These are phyloP conservation scores for Solenodon paradoxus DNA, from an alignment of 2,113 vertebrate species.

Conservation along the genomic window DNA sequence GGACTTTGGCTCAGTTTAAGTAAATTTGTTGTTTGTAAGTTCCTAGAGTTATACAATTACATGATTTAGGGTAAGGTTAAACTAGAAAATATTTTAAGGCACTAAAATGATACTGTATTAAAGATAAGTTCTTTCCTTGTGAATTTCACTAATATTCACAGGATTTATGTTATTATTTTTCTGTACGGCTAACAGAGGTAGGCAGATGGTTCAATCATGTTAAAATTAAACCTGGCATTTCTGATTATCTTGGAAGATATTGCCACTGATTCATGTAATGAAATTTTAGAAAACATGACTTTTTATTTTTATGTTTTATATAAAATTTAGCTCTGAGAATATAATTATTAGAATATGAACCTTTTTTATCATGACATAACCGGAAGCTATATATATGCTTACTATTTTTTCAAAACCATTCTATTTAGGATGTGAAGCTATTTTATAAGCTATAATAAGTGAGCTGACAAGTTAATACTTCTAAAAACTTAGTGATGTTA, in stretches of 20 bases:
- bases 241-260: constrained; percentile 47
- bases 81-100: background rate
- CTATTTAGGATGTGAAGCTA: background rate
- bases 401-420: background rate
- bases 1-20: background rate
- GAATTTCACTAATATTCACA: background rate
- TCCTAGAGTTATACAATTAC: background rate
- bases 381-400: background rate
- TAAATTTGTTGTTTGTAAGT: background rate
- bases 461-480: background rate
- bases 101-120: background rate
- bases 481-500: background rate
- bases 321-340: background rate
- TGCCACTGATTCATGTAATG: background rate
- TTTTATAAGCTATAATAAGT: constrained; percentile 12
- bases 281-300: background rate
- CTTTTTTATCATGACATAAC: background rate
- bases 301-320: background rate
- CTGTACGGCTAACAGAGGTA: background rate
- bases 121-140: background rate
- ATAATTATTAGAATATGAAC: background rate
- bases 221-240: constrained; percentile 58
- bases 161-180: background rate
- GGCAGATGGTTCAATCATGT: constrained; percentile 44
- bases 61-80: background rate